These are phyloP conservation scores for Nicator chloris DNA, from an alignment of 2,113 vertebrate genomes.

Conservation along the genomic window DNA sequence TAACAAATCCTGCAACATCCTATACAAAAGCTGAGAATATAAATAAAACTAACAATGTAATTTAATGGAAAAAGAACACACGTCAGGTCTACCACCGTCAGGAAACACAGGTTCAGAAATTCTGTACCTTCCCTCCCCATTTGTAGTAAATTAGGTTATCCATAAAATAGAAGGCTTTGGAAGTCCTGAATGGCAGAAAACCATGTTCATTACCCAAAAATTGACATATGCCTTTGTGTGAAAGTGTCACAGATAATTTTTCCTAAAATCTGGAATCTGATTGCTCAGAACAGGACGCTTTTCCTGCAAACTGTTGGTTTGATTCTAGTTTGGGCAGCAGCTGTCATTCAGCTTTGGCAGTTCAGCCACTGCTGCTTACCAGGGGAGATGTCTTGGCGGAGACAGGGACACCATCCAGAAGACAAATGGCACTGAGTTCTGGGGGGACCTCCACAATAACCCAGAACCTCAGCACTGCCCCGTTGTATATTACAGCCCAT, in stretches of 20 bases:
- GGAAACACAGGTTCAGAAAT: background rate
- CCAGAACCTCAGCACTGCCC: background rate
- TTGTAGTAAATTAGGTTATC: background rate
- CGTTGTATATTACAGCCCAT: background rate
- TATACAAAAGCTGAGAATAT: background rate
- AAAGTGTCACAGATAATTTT: background rate
- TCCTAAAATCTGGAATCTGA: background rate
- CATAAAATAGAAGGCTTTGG: background rate
- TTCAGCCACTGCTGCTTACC: background rate
- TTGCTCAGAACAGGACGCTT: background rate
- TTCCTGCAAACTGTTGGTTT: background rate
- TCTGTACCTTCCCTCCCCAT: background rate
- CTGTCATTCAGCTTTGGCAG: background rate
- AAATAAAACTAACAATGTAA: background rate
- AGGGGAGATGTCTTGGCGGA: background rate
- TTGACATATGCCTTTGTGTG: background rate
- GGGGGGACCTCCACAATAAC: background rate
- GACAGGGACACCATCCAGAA: background rate
- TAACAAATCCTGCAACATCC: background rate
- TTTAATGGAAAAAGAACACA: background rate
- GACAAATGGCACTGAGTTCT: background rate
- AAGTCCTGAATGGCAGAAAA: background rate
- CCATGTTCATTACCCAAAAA: background rate
- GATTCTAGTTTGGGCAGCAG: background rate
- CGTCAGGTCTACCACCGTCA: background rate